Conservation (phyloP, 2,113 vertebrate species). For the Pachycephala philippinensis region DNA sequence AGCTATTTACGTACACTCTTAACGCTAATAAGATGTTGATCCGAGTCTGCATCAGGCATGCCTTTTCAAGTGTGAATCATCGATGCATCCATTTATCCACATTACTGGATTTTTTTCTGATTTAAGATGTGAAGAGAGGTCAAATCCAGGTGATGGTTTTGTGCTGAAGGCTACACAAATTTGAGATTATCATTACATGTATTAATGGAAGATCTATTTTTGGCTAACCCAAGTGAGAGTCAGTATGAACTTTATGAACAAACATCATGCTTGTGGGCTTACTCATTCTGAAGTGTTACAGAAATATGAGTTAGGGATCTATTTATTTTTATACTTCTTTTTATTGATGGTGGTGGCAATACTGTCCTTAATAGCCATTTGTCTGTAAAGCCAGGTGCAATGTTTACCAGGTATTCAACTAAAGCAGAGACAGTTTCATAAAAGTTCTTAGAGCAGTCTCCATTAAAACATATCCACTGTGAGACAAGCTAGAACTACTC, state of each 20-base stretch:
- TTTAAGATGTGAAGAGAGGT: background rate
- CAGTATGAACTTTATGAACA: background rate
- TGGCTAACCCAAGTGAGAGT: background rate
- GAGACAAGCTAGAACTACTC: background rate
- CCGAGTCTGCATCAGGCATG: background rate
- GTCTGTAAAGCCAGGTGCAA: background rate
- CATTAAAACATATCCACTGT: background rate
- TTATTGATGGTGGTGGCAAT: background rate
- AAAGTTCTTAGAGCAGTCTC: background rate
- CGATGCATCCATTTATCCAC: background rate
- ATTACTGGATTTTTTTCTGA: background rate
- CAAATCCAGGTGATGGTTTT: background rate
- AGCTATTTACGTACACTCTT: background rate
- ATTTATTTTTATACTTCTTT: background rate
- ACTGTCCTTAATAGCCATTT: background rate
- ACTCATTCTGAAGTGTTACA: background rate
- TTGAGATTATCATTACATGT: background rate
- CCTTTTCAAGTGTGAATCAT: background rate
- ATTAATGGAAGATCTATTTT: background rate
- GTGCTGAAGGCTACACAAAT: rapidly evolving
- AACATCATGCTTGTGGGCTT: background rate
- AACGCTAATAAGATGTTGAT: background rate
- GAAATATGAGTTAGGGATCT: background rate
- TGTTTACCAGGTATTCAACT: background rate
- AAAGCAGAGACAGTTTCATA: background rate